These are phyloP conservation scores for Ciconia stormi DNA, from an alignment of 2,113 vertebrate species.

Conservation along the genomic window DNA sequence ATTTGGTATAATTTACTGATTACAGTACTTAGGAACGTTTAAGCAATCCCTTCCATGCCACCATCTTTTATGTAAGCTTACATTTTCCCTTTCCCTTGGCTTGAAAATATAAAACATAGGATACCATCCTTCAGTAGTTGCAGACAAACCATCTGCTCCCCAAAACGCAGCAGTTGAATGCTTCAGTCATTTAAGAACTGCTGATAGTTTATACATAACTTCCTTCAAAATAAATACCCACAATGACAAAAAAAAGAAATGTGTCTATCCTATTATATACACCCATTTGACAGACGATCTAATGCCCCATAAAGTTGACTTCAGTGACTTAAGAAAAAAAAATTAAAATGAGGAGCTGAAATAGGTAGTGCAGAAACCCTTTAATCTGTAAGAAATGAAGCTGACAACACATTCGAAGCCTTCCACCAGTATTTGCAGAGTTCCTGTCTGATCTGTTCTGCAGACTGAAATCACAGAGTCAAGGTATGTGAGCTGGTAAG, in stretches of 20 bases:
- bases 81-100: background rate
- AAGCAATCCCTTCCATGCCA: background rate
- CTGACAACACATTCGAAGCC: background rate
- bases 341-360: background rate
- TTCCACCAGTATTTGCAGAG: background rate
- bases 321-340: background rate
- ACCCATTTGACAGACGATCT: background rate
- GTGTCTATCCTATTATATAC: background rate
- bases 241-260: background rate
- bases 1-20: background rate
- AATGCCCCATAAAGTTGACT: background rate
- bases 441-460: background rate
- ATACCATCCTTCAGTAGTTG: background rate
- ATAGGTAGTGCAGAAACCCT: background rate
- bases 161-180: background rate
- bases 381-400: background rate
- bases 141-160: background rate
- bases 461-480: background rate
- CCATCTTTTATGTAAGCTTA: background rate
- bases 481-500: background rate
- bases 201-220: background rate
- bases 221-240: slow-evolving; percentile 42
- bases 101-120: background rate
- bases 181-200: background rate
- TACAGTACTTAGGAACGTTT: background rate